Evolutionary conservation across 1,140 invertebrate genomes (phyloP).

Genomic region (Rhyzopertha dominica): DNA sequence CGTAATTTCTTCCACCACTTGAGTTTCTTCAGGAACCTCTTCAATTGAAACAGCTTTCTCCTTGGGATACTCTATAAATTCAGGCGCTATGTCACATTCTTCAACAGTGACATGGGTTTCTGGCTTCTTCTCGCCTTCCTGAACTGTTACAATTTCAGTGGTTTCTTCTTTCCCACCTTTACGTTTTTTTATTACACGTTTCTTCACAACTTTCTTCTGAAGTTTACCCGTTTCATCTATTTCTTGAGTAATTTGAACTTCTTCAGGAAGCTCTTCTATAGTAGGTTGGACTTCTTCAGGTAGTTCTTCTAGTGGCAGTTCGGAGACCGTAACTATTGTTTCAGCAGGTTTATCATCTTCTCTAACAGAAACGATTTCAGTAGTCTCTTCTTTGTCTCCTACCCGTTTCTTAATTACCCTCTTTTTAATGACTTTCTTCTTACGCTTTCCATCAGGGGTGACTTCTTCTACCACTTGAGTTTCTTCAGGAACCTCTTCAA

Average conservation of each 20-base stretch:
- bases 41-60: not conserved
- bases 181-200: slow-evolving; percentile 34
- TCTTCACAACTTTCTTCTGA: slow-evolving; percentile 23
- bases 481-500: slow-evolving; percentile 44
- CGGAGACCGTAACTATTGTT: slow-evolving; percentile 32
- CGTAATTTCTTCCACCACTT: slow-evolving; percentile 29
- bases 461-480: slow-evolving; percentile 43
- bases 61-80: not conserved
- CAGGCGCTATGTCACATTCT: too few relatives aligned
- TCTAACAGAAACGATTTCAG: slow-evolving; percentile 28
- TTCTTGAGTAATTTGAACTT: slow-evolving; percentile 42
- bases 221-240: slow-evolving; percentile 29
- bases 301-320: slow-evolving; percentile 22
- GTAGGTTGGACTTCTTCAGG: slow-evolving; percentile 27
- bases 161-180: slow-evolving; percentile 37
- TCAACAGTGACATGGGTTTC: slow-evolving; percentile 39
- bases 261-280: slow-evolving; percentile 29
- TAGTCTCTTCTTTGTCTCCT: slow-evolving; percentile 30
- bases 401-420: slow-evolving; percentile 27
- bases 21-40: slow-evolving; percentile 11
- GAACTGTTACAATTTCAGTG: slow-evolving; percentile 40
- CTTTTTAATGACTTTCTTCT: slow-evolving; percentile 32
- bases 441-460: slow-evolving; percentile 41
- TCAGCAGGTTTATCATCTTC: slow-evolving; percentile 32
- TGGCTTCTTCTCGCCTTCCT: slow-evolving; percentile 38